Evolutionary conservation across 1,140 invertebrate species (phyloP).

Genomic region (Callitettix versicolor): DNA sequence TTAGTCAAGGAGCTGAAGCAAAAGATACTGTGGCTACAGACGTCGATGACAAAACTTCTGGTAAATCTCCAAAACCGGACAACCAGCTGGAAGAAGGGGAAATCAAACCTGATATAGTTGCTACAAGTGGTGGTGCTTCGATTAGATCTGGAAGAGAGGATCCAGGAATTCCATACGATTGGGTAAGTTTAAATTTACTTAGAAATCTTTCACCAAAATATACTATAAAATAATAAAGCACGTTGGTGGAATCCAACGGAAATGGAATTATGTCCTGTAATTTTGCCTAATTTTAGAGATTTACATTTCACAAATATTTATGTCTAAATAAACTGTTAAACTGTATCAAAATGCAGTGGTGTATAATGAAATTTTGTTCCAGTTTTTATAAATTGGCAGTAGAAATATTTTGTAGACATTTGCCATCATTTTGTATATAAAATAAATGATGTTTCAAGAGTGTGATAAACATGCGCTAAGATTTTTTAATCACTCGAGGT

Average conservation of each 20-base stretch:
- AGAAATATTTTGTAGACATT: no score
- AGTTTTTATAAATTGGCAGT: no score
- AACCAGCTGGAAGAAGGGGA: slow-evolving; percentile 29
- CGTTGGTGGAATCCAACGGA: no score
- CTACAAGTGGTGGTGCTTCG: slow-evolving; percentile 27
- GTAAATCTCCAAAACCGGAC: slow-evolving; percentile 25
- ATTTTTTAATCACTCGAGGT: no score
- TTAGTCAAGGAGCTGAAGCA: slow-evolving; percentile 21
- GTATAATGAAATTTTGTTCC: no score
- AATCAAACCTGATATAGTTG: slow-evolving; percentile 34
- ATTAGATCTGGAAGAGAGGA: slow-evolving; percentile 47
- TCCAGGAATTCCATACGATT: slow-evolving; percentile 72
- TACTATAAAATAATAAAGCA: no score
- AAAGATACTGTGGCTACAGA: slow-evolving; percentile 26
- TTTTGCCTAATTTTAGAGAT: neutral
- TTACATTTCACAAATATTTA: neutral
- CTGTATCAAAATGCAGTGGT: no score
- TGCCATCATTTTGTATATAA: no score
- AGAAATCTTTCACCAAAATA: no score
- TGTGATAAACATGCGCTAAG: no score
- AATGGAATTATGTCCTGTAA: no score
- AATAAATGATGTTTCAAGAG: no score
- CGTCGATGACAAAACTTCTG: slow-evolving; percentile 23
- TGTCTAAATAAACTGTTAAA: neutral
- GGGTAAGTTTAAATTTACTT: slow-evolving; percentile 51